Percentiles rank a stretch among this genome's conserved stretches.
Conservation (phyloP, 2,888 invertebrate genomes). For the Cordilura impudica region DNA sequence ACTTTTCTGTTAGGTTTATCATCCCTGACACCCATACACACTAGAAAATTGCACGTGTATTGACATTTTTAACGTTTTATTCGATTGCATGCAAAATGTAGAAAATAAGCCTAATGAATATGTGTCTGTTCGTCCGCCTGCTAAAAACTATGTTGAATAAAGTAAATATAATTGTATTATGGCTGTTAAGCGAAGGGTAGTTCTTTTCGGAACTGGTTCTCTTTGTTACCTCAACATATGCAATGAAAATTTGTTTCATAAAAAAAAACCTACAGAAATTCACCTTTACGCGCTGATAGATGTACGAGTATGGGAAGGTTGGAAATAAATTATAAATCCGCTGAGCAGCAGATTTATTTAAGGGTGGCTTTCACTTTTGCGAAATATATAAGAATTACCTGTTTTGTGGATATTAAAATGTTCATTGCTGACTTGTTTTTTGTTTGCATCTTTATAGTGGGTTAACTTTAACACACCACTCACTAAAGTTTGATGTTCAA, state of each 20-base stretch:
- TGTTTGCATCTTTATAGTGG: slow-evolving; percentile 27
- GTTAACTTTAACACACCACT: slow-evolving; percentile 52
- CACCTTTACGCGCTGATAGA: slow-evolving; percentile 46
- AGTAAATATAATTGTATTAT: slow-evolving; percentile 19
- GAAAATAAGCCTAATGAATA: slow-evolving; percentile 15
- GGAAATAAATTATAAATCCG: not conserved
- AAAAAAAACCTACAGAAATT: slow-evolving; percentile 18
- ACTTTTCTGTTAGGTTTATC: too few relatives aligned
- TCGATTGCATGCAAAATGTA: slow-evolving; percentile 64
- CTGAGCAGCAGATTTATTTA: not conserved
- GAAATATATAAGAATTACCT: slow-evolving; percentile 57
- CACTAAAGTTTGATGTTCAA: not conserved
- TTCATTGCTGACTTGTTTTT: not conserved
- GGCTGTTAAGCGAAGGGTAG: slow-evolving; percentile 31
- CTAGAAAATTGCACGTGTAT: slow-evolving; percentile 15
- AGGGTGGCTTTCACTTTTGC: slow-evolving; percentile 37
- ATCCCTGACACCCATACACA: not conserved
- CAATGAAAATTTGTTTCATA: slow-evolving; percentile 20
- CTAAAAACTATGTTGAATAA: not conserved
- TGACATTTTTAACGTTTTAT: slow-evolving; percentile 53
- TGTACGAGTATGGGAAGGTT: not conserved
- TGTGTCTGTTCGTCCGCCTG: not conserved
- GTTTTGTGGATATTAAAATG: not conserved
- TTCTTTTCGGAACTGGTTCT: not conserved
- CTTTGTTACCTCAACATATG: slow-evolving; percentile 48